A percentile compares a stretch with the other conserved stretches of the same genome.
Conservation (phyloP, 2,888 invertebrate species). For the Drosophila fungiperda region DNA sequence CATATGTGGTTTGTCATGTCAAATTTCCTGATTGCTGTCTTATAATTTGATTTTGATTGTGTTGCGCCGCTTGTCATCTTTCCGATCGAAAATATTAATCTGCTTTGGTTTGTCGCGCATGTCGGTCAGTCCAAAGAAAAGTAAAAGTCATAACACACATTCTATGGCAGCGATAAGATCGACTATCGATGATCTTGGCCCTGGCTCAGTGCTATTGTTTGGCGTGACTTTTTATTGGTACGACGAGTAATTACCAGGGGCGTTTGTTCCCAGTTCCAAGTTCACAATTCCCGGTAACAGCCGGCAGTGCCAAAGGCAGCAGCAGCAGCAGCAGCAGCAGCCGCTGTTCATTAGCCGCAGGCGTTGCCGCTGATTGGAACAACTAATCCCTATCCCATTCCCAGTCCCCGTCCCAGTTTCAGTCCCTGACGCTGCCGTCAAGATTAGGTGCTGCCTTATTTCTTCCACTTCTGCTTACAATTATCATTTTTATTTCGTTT, state of each 20-base stretch:
- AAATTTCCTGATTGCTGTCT: slow-evolving; percentile 69
- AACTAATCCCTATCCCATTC: slow-evolving; percentile 67
- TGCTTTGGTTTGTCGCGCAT: slow-evolving; percentile 74
- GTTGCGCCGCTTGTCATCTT: slow-evolving; percentile 62
- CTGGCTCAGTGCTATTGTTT: slow-evolving; percentile 58
- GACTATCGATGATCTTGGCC: slow-evolving; percentile 48
- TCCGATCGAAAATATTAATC: slow-evolving; percentile 68
- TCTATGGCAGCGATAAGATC: slow-evolving; percentile 63
- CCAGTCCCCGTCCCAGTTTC: slow-evolving; percentile 13
- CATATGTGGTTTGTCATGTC: slow-evolving; percentile 51
- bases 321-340: slow-evolving; percentile 37
- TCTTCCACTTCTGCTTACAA: slow-evolving; percentile 13
- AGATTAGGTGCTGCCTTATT: slow-evolving; percentile 65
- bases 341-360: slow-evolving; percentile 77
- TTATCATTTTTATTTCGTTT: slow-evolving; percentile 26
- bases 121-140: slow-evolving; percentile 62
- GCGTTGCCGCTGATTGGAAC: slow-evolving; percentile 81
- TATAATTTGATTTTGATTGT: slow-evolving; percentile 70
- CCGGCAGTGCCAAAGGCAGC: slow-evolving; percentile 36
- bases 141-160: slow-evolving; percentile 77
- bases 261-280: slow-evolving; percentile 37
- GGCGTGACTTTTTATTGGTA: slow-evolving; percentile 70
- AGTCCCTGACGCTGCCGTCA: slow-evolving; percentile 34
- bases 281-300: slow-evolving; percentile 57
- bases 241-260: slow-evolving; percentile 71